A percentile compares a stretch with the other conserved stretches of the same genome.
These are phyloP conservation scores for Acridotheres tristis DNA, from an alignment of 2,797 vertebrate species.

Conservation along the genomic window DNA sequence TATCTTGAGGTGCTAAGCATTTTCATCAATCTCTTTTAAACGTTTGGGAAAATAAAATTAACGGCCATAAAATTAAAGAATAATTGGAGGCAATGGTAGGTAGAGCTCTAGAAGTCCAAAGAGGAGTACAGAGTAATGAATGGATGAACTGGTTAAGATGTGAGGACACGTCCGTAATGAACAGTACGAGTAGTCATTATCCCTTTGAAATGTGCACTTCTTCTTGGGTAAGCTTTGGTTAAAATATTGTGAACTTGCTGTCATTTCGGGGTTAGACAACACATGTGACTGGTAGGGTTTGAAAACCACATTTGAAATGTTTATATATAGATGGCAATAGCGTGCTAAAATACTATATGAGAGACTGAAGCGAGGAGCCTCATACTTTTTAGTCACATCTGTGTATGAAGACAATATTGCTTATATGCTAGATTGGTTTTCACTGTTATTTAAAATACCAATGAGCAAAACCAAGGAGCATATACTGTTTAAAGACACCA, in stretches of 20 bases:
- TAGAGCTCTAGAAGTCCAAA: not conserved
- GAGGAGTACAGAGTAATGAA: not conserved
- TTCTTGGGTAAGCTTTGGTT: not conserved
- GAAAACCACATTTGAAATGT: not conserved
- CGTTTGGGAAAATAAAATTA: not conserved
- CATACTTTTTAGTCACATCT: not conserved
- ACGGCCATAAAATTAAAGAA: not conserved
- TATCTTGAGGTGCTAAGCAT: not conserved
- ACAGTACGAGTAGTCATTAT: not conserved
- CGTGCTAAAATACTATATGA: not conserved
- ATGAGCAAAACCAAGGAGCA: not conserved
- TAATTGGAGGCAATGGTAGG: not conserved
- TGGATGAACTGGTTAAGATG: not conserved
- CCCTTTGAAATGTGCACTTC: not conserved
- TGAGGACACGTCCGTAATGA: not conserved
- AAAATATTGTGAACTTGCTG: not conserved
- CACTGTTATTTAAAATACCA: not conserved
- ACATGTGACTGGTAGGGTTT: fast-evolving
- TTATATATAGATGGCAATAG: not conserved
- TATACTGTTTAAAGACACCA: not conserved
- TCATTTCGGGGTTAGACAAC: not conserved
- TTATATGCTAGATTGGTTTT: not conserved
- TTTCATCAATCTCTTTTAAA: not conserved
- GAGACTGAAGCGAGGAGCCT: not conserved
- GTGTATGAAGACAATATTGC: not conserved